A percentile compares a stretch with the other conserved stretches of the same genome.
Evolutionary conservation across 2,888 invertebrate species (phyloP).

Genomic region (Plemyria rubiginata): DNA sequence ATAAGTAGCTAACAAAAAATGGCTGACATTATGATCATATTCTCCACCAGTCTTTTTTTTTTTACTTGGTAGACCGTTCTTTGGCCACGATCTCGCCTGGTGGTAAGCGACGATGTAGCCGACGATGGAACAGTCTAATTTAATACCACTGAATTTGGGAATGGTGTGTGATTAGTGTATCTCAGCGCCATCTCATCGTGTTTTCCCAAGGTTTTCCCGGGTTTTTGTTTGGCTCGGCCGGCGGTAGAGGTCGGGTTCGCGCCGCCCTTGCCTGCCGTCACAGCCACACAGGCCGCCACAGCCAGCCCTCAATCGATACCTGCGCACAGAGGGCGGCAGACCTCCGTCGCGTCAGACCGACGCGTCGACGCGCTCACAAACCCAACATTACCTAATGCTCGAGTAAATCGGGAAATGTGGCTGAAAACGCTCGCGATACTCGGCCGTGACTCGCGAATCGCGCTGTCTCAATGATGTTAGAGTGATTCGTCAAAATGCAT

Average conservation of each 20-base stretch:
- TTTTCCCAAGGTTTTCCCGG: slow-evolving; percentile 65
- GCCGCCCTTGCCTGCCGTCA: slow-evolving; percentile 55
- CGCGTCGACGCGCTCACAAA: slow-evolving; percentile 50
- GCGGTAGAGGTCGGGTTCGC: slow-evolving; percentile 64
- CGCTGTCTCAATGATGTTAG: slow-evolving; percentile 43
- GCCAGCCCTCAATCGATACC: slow-evolving; percentile 73
- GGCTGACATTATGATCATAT: slow-evolving; percentile 4
- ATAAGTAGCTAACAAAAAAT: slow-evolving; percentile 3
- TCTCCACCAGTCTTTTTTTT: no score
- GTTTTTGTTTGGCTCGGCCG: slow-evolving; percentile 48
- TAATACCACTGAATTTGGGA: slow-evolving; percentile 22
- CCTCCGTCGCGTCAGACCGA: slow-evolving; percentile 66
- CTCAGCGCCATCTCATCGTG: slow-evolving; percentile 66
- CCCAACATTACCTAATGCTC: slow-evolving; percentile 46
- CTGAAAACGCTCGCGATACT: slow-evolving; percentile 25
- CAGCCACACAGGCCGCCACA: slow-evolving; percentile 50
- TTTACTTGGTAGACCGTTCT: no score
- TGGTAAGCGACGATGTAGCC: no score
- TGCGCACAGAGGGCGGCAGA: slow-evolving; percentile 60
- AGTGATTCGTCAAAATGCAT: slow-evolving; percentile 89
- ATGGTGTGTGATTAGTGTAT: slow-evolving; percentile 25
- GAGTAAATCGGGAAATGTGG: slow-evolving; percentile 56
- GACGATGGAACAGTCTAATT: no score
- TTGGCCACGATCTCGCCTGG: no score
- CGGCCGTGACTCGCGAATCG: slow-evolving; percentile 39